These are phyloP conservation scores for Balaenoptera acutorostrata DNA, from an alignment of 2,113 vertebrate genomes.

Conservation along the genomic window DNA sequence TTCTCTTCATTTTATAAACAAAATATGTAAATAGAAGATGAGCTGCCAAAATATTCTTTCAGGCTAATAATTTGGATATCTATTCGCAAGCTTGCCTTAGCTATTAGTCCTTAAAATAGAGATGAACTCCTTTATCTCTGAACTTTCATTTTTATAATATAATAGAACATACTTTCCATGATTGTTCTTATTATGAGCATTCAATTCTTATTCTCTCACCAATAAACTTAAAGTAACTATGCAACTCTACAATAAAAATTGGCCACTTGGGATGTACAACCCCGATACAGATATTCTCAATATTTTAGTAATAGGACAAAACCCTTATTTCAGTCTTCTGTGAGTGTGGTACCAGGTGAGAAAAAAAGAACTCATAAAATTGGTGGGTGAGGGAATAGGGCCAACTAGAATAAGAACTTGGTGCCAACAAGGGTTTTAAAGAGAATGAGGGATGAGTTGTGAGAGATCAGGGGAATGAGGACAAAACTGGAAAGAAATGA, in stretches of 20 bases:
- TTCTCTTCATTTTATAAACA: slow-evolving; percentile 7
- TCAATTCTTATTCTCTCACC: not conserved
- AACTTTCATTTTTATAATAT: slow-evolving; percentile 18
- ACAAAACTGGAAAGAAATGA: slow-evolving; percentile 38
- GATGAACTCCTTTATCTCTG: not conserved
- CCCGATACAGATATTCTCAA: slow-evolving; percentile 11
- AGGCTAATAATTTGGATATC: slow-evolving; percentile 26
- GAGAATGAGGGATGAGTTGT: not conserved
- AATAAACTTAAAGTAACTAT: not conserved
- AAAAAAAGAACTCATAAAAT: not conserved
- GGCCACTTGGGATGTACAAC: not conserved
- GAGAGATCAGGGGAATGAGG: not conserved
- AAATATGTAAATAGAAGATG: not conserved
- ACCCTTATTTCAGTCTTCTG: not conserved
- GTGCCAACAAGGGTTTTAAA: slow-evolving; percentile 22
- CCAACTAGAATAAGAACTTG: not conserved
- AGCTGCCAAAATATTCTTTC: not conserved
- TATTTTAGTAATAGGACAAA: slow-evolving; percentile 15
- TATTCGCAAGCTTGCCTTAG: slow-evolving; percentile 1
- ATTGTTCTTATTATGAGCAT: not conserved
- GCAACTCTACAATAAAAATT: not conserved
- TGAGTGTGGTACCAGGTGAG: not conserved
- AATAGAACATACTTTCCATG: not conserved
- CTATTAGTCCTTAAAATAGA: not conserved
- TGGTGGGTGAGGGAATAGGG: slow-evolving; percentile 1